Base-by-base conservation (phyloP, 2,888 invertebrate genomes). In the Parnassius glacialis region DNA sequence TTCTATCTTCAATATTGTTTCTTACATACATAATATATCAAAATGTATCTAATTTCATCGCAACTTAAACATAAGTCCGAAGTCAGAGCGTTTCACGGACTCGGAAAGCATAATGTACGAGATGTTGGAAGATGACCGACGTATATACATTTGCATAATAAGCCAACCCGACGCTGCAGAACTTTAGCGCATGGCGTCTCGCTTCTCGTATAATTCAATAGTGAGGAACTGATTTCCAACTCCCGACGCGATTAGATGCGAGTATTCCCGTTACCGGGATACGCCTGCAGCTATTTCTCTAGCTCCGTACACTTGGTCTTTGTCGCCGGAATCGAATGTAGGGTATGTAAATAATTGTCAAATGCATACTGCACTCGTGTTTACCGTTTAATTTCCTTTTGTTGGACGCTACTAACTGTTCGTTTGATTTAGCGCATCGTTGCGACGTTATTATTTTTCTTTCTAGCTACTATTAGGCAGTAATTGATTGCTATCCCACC, bases 131-230 rank as follows among this genome's bases (percentile, higher is more conserved):
- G 48, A 48, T 48, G 68, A 16, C 56, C 16, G 52, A 13, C 48
- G 48, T 13, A 48, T 10, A 56, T 51, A 61, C 81, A 88, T 89
- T 88, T 87, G 87, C 88, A 89, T 89, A 89, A 88, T 88, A 88
- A 87, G 86, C 87, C 81, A 81, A 84, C 78, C 81, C 81, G 34
- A 34, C 34, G 81, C 84, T 85, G 87, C 79, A 88, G 87, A 89
- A 89, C 88, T 89, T 88, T 48, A 48, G 48, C 87, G 86, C 87
- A 87, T 87, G 87, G 87, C 87, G 85, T 84, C 81, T 83, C 80
- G 80, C 80, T 83, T 83, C 84, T 81, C 84, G 82, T 87, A 84
- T 89, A 89, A 90, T 89, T 90, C 87, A 90, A 90, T 90, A 89
- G 87, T 83, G 85, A 85, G 84, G 83, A 87, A 87, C 87, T 89